Conservation (phyloP, 2,113 vertebrate species). For the Apodemus speciosus region DNA sequence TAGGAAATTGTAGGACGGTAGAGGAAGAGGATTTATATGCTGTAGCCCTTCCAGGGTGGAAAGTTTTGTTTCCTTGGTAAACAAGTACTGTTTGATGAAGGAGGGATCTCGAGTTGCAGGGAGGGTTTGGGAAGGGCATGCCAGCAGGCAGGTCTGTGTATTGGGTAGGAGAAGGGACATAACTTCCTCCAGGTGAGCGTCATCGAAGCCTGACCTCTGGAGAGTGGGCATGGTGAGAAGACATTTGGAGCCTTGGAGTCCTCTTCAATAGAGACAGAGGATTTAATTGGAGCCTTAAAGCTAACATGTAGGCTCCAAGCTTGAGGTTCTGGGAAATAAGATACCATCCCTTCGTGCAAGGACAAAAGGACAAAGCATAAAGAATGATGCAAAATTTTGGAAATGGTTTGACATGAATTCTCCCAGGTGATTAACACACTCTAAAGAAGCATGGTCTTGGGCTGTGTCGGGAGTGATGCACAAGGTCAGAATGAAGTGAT, state of each 20-base stretch:
- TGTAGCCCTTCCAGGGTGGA: background rate
- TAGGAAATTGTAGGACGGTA: background rate
- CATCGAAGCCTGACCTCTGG: background rate
- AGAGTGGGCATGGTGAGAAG: background rate
- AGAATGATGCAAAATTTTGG: background rate
- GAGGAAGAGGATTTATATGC: background rate
- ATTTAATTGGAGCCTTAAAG: background rate
- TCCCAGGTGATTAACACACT: background rate
- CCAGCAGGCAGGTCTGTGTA: background rate
- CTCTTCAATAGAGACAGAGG: background rate
- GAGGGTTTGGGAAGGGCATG: background rate
- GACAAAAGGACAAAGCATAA: background rate
- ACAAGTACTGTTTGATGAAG: background rate
- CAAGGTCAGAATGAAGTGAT: background rate
- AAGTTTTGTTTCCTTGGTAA: background rate
- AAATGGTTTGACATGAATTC: background rate
- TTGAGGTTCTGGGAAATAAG: background rate
- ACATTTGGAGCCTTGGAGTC: background rate
- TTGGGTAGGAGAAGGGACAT: accelerated
- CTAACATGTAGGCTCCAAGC: background rate
- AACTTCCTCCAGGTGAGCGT: background rate
- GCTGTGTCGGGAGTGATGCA: background rate
- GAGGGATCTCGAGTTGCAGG: too few relatives aligned
- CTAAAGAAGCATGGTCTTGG: background rate
- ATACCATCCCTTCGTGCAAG: background rate